Base-by-base conservation (phyloP, 2,888 invertebrate genomes). In the Catocala nupta region DNA sequence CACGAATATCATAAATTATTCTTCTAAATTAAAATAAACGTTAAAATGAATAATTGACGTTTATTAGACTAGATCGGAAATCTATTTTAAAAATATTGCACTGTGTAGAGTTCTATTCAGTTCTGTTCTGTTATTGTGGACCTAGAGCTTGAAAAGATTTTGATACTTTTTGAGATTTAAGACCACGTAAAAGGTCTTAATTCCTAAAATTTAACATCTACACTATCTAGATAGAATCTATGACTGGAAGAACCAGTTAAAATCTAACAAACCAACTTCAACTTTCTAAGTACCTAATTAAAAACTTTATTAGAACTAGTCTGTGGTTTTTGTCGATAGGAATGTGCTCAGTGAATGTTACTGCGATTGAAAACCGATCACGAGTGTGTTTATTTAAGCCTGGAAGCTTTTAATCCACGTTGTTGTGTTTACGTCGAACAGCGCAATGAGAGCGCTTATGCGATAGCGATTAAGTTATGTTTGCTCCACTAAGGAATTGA, bases 331-430 rank as follows among this genome's bases (percentile, higher is more conserved):
- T 68, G 70, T 75, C 68, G 45, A 64, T 75, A 63, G 60, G 65
- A 75, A 65, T 74, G 61, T 64, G 64, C 75, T 58, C 72, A 72
- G 68, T 69, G 56, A 77, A 72, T 72, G 70, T 70, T 61, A 54
- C 59, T 55, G 49, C 70, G 58, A 78, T 78, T 75, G 75, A 70
- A 78, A 76, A 75, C 75, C 70, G 66, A 76, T 72, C 77, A 73
- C 60, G 73, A 72, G 70, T 72, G 74, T 75, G 70, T 76, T 77
- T 78, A 72, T 70, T 66, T 75, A 68, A 78, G 75, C 73, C 47
- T 48, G 16, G 58, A 34, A 67, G 63, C 63, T 54, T 72, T 51
- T 76, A 70, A 75, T 78, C 70, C 66, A 70, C 61, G 68, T 54
- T 55, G 65, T 64, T 68, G 59, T 65, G 65, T 76, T 78, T 75